Conservation (phyloP, 1,140 invertebrate genomes). For the Lepidurus couesii region DNA sequence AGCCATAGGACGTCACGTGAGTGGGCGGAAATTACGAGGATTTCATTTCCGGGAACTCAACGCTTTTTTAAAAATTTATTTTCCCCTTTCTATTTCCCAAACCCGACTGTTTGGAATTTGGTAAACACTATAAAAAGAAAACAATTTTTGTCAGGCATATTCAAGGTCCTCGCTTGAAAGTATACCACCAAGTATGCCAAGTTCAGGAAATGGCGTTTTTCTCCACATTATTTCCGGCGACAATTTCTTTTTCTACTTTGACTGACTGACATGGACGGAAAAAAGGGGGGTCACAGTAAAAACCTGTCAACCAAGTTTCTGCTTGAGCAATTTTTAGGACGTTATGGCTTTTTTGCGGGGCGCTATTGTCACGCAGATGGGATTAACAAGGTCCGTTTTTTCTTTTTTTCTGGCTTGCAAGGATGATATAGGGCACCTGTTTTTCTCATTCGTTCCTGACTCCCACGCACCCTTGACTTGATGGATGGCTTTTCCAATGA, state of each 20-base stretch:
- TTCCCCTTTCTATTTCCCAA: too few relatives aligned
- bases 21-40: too few relatives aligned
- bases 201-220: constrained; percentile 15
- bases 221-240: background rate
- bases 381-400: background rate
- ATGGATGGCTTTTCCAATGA: constrained; percentile 4
- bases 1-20: too few relatives aligned
- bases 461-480: constrained; percentile 12
- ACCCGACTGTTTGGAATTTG: too few relatives aligned
- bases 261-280: background rate
- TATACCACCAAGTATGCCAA: background rate
- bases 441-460: background rate
- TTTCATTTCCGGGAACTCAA: too few relatives aligned
- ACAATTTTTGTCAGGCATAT: background rate
- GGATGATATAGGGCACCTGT: background rate
- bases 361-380: too few relatives aligned
- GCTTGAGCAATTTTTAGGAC: too few relatives aligned
- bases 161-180: background rate
- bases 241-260: background rate
- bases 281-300: background rate
- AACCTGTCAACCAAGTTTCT: too few relatives aligned
- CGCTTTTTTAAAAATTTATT: too few relatives aligned
- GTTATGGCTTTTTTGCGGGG: too few relatives aligned
- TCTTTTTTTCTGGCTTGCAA: background rate
- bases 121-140: background rate